Evolutionary conservation across 1,140 invertebrate genomes (phyloP).

Genomic region (Ceratina australensis): DNA sequence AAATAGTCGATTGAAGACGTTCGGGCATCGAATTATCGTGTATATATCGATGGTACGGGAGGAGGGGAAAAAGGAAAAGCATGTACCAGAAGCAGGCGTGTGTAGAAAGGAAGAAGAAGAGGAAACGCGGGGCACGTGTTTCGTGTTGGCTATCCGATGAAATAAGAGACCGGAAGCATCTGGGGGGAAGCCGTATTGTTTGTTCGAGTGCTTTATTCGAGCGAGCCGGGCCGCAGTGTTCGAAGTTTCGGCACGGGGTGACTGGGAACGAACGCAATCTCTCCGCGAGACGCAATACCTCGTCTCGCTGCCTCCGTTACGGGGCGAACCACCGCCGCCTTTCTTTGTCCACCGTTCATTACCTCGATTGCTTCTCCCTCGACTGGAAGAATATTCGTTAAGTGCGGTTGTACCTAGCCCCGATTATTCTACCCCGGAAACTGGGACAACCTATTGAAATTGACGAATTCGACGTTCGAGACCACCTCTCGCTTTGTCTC

Average conservation of each 20-base stretch:
- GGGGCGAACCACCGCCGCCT: constrained; percentile 25
- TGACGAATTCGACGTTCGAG: not conserved
- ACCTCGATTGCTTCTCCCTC: constrained; percentile 17
- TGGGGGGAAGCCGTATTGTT: constrained; percentile 77
- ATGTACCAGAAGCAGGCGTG: constrained; percentile 42
- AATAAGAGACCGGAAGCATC: constrained; percentile 80
- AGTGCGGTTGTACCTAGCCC: not conserved
- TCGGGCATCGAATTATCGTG: constrained; percentile 51
- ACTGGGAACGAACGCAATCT: constrained; percentile 52
- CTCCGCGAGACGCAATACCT: not conserved
- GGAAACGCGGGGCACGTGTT: constrained; percentile 70
- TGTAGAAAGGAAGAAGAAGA: constrained; percentile 46
- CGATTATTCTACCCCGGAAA: not conserved
- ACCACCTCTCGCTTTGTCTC: no score
- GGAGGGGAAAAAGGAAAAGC: not conserved
- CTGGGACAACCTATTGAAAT: not conserved
- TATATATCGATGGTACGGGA: constrained; percentile 39
- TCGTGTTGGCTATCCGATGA: constrained; percentile 72
- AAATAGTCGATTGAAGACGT: constrained; percentile 19
- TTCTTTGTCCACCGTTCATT: constrained; percentile 15
- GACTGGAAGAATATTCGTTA: constrained; percentile 13
- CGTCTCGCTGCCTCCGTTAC: constrained; percentile 9
- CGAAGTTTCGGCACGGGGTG: constrained; percentile 48
- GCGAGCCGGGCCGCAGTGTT: constrained; percentile 23
- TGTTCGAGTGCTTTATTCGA: constrained; percentile 71